These are phyloP conservation scores for Macrostomum lignano DNA, from an alignment of 1,140 invertebrate species.

Conservation along the genomic window DNA sequence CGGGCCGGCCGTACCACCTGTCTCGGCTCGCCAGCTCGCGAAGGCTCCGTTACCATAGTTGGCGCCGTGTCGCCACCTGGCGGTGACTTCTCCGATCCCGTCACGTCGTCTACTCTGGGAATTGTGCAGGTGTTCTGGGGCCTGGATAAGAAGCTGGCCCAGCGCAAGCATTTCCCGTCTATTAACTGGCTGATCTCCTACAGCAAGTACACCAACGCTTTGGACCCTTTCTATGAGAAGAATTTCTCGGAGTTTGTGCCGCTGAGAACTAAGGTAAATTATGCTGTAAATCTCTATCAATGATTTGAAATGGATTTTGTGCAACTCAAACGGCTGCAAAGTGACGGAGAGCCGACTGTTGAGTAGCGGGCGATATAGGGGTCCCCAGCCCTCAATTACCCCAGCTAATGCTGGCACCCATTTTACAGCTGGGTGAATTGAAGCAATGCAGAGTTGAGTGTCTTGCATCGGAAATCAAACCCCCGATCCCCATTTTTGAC, in stretches of 20 bases:
- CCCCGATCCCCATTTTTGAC: too few relatives aligned
- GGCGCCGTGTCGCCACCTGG: slow-evolving; percentile 96
- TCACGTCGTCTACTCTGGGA: slow-evolving; percentile 88
- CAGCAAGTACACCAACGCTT: slow-evolving; percentile 83
- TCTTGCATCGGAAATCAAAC: too few relatives aligned
- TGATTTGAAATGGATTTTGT: too few relatives aligned
- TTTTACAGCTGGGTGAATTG: too few relatives aligned
- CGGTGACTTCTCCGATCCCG: slow-evolving; percentile 98
- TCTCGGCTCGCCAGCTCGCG: slow-evolving; percentile 66
- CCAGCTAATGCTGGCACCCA: too few relatives aligned
- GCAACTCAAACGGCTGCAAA: too few relatives aligned
- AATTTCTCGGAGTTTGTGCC: slow-evolving; percentile 96
- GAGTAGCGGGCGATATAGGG: too few relatives aligned
- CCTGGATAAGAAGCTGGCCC: slow-evolving; percentile 90
- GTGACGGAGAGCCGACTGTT: too few relatives aligned
- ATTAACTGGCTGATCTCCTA: slow-evolving; percentile 99
- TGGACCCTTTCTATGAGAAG: slow-evolving; percentile 97
- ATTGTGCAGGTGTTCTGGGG: slow-evolving; percentile 99
- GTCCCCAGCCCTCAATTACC: too few relatives aligned
- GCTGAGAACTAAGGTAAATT: slow-evolving; percentile 34
- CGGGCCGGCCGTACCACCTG: slow-evolving; percentile 82
- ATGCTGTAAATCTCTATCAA: too few relatives aligned
- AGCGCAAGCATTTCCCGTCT: slow-evolving; percentile 96
- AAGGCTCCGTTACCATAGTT: slow-evolving; percentile 92
- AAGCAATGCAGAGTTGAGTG: too few relatives aligned